Percentiles rank a stretch among this genome's conserved stretches.
Evolutionary conservation across 1,140 invertebrate species (phyloP).

Genomic region (Drosophila paulistorum): DNA sequence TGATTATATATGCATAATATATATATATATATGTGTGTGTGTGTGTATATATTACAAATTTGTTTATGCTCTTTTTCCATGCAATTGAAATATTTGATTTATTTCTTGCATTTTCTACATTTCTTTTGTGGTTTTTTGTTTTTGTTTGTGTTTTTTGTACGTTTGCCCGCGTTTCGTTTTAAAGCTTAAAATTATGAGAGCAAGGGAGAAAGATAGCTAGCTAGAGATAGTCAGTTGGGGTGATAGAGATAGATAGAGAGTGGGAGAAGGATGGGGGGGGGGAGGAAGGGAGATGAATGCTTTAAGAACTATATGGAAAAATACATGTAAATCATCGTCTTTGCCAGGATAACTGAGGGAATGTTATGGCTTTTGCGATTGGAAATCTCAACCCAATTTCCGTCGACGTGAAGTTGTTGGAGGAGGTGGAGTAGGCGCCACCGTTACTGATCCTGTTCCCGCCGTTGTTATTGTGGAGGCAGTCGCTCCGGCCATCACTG

Average conservation of each 20-base stretch:
- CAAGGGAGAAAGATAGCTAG: conserved; percentile 33
- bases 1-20: neutral
- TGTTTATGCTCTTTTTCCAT: neutral
- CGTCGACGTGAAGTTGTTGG: conserved; percentile 17
- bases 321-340: neutral
- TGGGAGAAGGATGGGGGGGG: neutral
- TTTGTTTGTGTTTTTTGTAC: conserved; percentile 13
- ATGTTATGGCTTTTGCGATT: conserved; percentile 11
- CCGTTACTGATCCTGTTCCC: neutral
- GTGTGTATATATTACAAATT: conserved; percentile 1
- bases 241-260: neutral
- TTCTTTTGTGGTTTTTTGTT: conserved; percentile 27
- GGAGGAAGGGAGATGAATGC: neutral
- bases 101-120: conserved; percentile 4
- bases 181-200: conserved; percentile 56
- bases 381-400: conserved; percentile 36
- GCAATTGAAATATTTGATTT: neutral
- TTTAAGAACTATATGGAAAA: conserved; percentile 2
- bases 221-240: conserved; percentile 7
- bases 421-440: neutral
- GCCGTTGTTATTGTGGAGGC: conserved; percentile 15
- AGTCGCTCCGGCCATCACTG: conserved; percentile 43
- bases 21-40: too few relatives aligned
- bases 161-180: conserved; percentile 36
- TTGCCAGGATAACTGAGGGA: conserved; percentile 20